Evolutionary conservation across 1,140 invertebrate genomes (phyloP), one percentile per base, ranked within the genome.

Genomic region (Rhopalosiphum padi): DNA sequence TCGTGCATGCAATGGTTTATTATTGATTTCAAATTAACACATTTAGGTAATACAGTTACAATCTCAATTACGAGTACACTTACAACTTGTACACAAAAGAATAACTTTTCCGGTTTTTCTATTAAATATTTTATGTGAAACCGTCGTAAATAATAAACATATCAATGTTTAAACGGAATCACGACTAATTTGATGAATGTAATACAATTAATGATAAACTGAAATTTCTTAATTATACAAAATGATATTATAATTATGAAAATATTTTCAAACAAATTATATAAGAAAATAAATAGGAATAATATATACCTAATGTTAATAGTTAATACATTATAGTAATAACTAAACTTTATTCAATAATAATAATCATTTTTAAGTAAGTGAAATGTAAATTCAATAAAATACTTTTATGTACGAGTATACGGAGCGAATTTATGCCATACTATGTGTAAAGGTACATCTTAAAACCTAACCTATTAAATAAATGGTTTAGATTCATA

Each of bases 401-500:
- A 89, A 89, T 53, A 53, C 35, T 25, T 41, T 41, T 55, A 55
- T 51, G 46, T 41, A 89, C 41, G 41, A 41, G 41, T 5, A 1
- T 87, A 35, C 15, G 46, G 15, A 18, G 5, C 68, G 4, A n/a
- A 68, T 82, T 25, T 86, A 86, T 46, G 18, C 30, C 41, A 41
- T 53, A 41, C 41, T 41, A 18, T 30, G 46, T 88, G 11, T 53
- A 89, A n/a, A 37, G 5, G n/a, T 90, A 30, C 15, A 90, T 41
- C 37, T 90, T 90, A 90, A 90, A 11, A 43, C 55, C 51, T 7
- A 30, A 68, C 89, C 37, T 90, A 90, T 90, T 90, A 90, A 68
- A 25, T 90, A 43, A 90, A 90, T 43, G 53, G 55, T 90, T 90
- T 90, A 43, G 37, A 90, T 90, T 90, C 89, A 60, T 90, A 90